Evolutionary conservation across 2,888 invertebrate genomes (phyloP), one percentile per base, ranked within the genome.

Genomic region (Plusia festucae): DNA sequence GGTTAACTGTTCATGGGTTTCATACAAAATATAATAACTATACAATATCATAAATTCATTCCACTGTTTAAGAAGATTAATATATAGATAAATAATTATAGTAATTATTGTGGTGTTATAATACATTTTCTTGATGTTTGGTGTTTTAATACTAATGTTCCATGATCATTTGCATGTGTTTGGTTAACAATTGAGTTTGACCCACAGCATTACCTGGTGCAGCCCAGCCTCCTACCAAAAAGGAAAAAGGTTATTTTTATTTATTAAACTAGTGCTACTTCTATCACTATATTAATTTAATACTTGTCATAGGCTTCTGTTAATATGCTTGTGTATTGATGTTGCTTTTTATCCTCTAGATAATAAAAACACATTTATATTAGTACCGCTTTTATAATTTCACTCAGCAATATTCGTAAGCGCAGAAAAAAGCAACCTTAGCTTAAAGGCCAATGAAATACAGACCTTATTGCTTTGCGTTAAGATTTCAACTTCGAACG

Each of bases 151-250:
- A 69, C 58, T 61, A 53, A 65, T 61, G 30, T 40, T 52, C 22
- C 9, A 8, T 64, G 55, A 67, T 66, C 46, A 76, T 81, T 68
- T 71, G 82, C 85, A 82, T 83, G 84, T 68, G 53, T 65, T 74
- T 58, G 46, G 51, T 56, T 82, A 70, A 73, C 69, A 74, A 67
- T 68, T 67, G 57, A 65, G 60, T 77, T 44, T 79, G 73, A 76
- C 83, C 79, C 75, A 81, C 90, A 91, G 90, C 86, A 3, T 75
- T 95, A 13, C 85, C 93, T 57, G 82, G 91, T 11, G 79, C 95
- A 30, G 77, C 92, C 53, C 64, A 15, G 32, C 87, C 85, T 64
- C 84, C 82, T 40, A 69, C 11, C 49, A 73, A n/a, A n/a, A n/a
- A 82, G 44, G 78, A 81, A 74, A 76, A 79, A 85, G 60, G 74